phyloP scores from a whole-genome alignment of 92 coral and sea anemone genomes.

The Epizoanthus rinbou region DNA sequence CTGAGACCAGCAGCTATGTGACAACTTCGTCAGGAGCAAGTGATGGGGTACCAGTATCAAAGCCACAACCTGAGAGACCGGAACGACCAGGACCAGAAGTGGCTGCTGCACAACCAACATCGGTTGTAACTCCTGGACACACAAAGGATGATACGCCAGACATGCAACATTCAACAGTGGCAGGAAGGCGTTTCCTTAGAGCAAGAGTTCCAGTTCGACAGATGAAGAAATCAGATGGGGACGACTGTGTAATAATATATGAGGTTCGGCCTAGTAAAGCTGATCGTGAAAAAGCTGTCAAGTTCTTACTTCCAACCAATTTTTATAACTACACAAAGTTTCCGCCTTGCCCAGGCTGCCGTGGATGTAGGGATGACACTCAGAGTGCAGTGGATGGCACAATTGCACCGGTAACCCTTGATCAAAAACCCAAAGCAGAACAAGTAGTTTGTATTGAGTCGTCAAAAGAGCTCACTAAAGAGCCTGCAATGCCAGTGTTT shows the following conservation, averaged over 20 bases:
- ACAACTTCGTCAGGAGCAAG: constrained; percentile 19
- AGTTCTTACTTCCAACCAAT: constrained; percentile 78
- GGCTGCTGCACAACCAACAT: background rate
- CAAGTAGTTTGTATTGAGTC: constrained; percentile 29
- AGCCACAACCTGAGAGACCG: constrained; percentile 26
- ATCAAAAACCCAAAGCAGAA: constrained; percentile 11
- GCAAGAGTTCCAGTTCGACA: constrained; percentile 62
- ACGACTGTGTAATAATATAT: constrained; percentile 67
- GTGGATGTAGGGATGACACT: constrained; percentile 54
- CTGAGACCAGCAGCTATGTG: constrained; percentile 46
- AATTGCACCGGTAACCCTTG: background rate
- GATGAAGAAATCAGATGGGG: constrained; percentile 67
- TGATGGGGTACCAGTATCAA: background rate
- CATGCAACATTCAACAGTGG: constrained; percentile 37
- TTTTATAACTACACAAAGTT: constrained; percentile 71
- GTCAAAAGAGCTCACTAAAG: constrained; percentile 1
- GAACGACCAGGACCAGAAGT: constrained; percentile 37
- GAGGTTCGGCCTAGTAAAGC: constrained; percentile 71
- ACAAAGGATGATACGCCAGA: background rate
- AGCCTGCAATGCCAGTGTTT: constrained; percentile 63
- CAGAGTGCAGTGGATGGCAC: background rate
- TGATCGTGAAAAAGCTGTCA: constrained; percentile 82
- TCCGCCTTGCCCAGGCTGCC: constrained; percentile 65
- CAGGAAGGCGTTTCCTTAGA: constrained; percentile 67
- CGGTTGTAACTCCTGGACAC: constrained; percentile 16